A percentile compares a stretch with the other conserved stretches of the same genome.
Conservation (phyloP, 2,113 vertebrate genomes). For the Xiphophorus hellerii region DNA sequence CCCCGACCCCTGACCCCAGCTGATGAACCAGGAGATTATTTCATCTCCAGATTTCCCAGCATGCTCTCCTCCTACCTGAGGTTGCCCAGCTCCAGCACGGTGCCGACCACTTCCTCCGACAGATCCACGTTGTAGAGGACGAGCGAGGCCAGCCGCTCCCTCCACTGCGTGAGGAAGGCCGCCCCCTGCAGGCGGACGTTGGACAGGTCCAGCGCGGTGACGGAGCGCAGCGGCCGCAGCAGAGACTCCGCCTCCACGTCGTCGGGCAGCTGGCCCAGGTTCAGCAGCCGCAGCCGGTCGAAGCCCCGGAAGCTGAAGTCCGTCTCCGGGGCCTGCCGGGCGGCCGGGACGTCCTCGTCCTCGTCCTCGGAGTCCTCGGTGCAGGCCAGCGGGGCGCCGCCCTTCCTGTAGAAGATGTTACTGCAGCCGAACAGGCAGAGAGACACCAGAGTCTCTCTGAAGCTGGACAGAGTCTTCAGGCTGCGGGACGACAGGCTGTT, state of each 20-base stretch:
- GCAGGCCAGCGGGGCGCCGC: slow-evolving; percentile 86
- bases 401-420: slow-evolving; percentile 89
- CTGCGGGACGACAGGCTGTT: slow-evolving; percentile 92
- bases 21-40: no score
- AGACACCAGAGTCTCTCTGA: slow-evolving; percentile 90
- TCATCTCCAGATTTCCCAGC: neutral
- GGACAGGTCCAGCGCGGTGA: slow-evolving; percentile 91
- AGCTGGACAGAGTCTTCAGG: slow-evolving; percentile 88
- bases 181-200: slow-evolving; percentile 87
- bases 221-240: slow-evolving; percentile 85
- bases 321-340: slow-evolving; percentile 86
- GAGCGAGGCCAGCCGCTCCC: slow-evolving; percentile 90
- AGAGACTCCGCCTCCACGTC: slow-evolving; percentile 88
- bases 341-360: slow-evolving; percentile 86
- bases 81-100: slow-evolving; percentile 87
- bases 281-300: slow-evolving; percentile 89
- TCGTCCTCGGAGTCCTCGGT: slow-evolving; percentile 89
- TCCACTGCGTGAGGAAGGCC: slow-evolving; percentile 92
- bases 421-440: slow-evolving; percentile 94
- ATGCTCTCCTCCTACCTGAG: slow-evolving; percentile 83
- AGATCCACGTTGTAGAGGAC: slow-evolving; percentile 98
- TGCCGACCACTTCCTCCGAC: slow-evolving; percentile 90
- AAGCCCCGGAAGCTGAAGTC: slow-evolving; percentile 97
- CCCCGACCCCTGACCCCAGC: no score
- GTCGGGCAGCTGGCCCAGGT: slow-evolving; percentile 88